A percentile compares a stretch with the other conserved stretches of the same genome.
Conservation (phyloP, 2,888 invertebrate genomes). For the Labia minor region DNA sequence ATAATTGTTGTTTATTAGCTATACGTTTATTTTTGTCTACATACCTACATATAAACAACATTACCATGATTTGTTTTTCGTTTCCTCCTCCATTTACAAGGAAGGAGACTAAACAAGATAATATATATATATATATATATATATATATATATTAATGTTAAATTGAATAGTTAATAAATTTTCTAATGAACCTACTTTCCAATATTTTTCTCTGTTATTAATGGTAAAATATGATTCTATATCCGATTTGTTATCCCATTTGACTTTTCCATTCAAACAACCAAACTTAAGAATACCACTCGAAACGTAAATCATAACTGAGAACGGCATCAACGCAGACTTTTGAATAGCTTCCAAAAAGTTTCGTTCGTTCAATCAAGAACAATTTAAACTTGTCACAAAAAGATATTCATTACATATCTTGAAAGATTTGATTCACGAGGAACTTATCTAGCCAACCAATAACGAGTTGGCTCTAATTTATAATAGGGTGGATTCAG, state of each 20-base stretch:
- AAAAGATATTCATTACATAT: constrained; percentile 5
- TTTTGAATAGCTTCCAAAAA: constrained; percentile 8
- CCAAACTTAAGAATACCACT: neutral
- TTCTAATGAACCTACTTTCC: neutral
- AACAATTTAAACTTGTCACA: constrained; percentile 13
- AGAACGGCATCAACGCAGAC: neutral
- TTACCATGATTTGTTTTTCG: no score
- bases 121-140: no score
- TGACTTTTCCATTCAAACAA: neutral
- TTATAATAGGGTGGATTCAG: neutral
- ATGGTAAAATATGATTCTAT: no score
- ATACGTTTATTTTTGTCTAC: no score
- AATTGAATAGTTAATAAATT: neutral
- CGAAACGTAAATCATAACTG: neutral
- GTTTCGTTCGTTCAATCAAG: constrained; percentile 1
- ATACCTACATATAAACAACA: no score
- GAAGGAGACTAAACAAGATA: no score
- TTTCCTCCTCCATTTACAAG: no score
- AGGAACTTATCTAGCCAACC: neutral
- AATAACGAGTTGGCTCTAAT: constrained; percentile 1
- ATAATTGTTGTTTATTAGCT: no score
- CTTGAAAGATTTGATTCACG: neutral
- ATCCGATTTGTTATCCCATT: neutral
- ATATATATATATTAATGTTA: neutral
- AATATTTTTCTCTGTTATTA: neutral